Evolutionary conservation across 2,888 invertebrate genomes (phyloP), one percentile per base, ranked within the genome.

Genomic region (Cabera pusaria): DNA sequence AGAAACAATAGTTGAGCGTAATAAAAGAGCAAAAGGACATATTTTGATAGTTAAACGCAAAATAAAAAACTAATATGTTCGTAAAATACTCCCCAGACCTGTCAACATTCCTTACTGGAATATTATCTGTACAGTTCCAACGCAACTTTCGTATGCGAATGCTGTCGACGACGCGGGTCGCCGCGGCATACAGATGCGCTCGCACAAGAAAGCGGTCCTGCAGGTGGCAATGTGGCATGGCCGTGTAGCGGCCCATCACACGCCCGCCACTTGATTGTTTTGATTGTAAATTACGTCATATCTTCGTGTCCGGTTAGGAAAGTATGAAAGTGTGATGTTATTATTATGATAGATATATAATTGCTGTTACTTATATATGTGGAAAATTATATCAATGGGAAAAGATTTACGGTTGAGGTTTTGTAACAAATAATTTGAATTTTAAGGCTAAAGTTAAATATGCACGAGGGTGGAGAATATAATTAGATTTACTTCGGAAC

Each of bases 121-220:
- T 6, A 20, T 10, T 7, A 10, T 18, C 7, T n/a, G 14, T 31
- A 31, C 7, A 10, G 18, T 8, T 5, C 11, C 4, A 6, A 11
- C 1, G 1, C 5, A 19, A 22, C 9, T 35, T 44, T 29, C 9
- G 35, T 46, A 53, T 50, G 50, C 50, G 14, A 31, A 42, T 16
- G 19, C 4, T 42, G 48, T 53, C 28, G 22, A 21, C 3, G 6
- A 31, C 40, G 16, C 9, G 28, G 26, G 22, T 19, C 14, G 18
- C 10, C 14, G n/a, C 8, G 7, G 41, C 24, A 42, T 42, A 42
- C 26, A 19, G 35, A 42, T 36, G 41, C 26, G 52, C 14, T 19
- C 20, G 50, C 44, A 45, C 47, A 68, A 52, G 68, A 68, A 67
- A 69, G 72, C 59, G 48, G 54, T 49, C 43, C 44, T 44, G 25